Evolutionary conservation across 2,113 vertebrate genomes (phyloP).

Genomic region (Brachyhypopomus occidentalis): DNA sequence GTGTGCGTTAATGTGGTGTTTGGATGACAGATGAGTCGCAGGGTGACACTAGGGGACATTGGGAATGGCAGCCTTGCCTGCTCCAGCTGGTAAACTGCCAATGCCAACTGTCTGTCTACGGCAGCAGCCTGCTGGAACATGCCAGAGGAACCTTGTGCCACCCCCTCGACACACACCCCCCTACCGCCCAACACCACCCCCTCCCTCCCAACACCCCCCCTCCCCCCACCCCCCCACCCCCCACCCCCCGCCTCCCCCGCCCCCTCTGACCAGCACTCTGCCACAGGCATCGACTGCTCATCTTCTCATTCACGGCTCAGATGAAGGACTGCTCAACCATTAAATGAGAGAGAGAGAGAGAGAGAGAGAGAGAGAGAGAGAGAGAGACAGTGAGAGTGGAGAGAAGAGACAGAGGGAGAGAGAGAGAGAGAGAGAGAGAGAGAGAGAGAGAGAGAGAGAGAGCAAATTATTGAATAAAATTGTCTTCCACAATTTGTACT

Average conservation of each 20-base stretch:
- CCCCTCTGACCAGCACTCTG: conserved; percentile 62
- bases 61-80: conserved; percentile 61
- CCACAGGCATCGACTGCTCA: conserved; percentile 54
- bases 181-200: too few species aligned
- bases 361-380: conserved; percentile 5
- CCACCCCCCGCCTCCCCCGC: too few species aligned
- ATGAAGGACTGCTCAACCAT: conserved; percentile 24
- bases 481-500: conserved; percentile 14
- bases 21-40: conserved; percentile 39
- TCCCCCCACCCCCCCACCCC: neutral
- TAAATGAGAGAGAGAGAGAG: conserved; percentile 13
- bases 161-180: conserved; percentile 24
- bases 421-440: conserved; percentile 12
- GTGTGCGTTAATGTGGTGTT: conserved; percentile 30
- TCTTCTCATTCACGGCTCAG: conserved; percentile 9
- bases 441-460: conserved; percentile 19
- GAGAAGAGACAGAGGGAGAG: conserved; percentile 13
- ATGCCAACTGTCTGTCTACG: conserved; percentile 70
- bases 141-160: conserved; percentile 69
- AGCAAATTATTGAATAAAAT: conserved; percentile 18
- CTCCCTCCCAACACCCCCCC: neutral
- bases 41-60: conserved; percentile 54
- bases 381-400: neutral
- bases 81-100: conserved; percentile 71
- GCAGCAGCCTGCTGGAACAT: conserved; percentile 72